Evolutionary conservation across 2,113 vertebrate genomes (phyloP).

Genomic region (Ovis aries): ARS-UI_Ramb_v3.0 NC_056077.1:10000501-10001000

Average conservation of each 20-base stretch:
- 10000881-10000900: not conserved
- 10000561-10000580: not conserved
- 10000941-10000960: not conserved
- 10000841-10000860: not conserved
- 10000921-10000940: not conserved
- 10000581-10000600: not conserved
- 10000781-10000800: not conserved
- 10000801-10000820: not conserved
- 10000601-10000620: not conserved
- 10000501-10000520: not conserved
- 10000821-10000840: not conserved
- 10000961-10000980: not conserved
- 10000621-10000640: not conserved
- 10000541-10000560: not conserved
- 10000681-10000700: not conserved
- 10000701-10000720: not conserved
- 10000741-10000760: not conserved
- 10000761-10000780: not conserved
- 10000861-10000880: not conserved
- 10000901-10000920: not conserved
- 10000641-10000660: not conserved
- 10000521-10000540: not conserved
- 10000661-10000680: not conserved
- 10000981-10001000: not conserved
- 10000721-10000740: not conserved